Evolutionary conservation across 2,113 vertebrate species (phyloP).

Genomic region (Gymnogyps californianus): DNA sequence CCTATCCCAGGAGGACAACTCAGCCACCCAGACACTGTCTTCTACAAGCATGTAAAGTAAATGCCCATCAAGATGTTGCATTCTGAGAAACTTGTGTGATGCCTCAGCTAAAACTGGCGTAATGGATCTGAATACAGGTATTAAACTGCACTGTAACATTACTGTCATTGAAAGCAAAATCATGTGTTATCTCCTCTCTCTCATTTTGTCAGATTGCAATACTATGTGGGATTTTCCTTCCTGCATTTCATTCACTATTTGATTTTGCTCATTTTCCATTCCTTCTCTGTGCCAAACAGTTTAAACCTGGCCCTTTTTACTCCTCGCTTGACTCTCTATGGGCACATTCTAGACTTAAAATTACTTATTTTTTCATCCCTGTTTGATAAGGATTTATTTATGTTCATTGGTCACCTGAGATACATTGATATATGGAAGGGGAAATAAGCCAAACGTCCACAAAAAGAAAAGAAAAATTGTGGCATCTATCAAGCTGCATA

Average conservation of each 20-base stretch:
- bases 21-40: neutral
- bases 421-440: neutral
- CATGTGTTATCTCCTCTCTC: neutral
- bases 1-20: neutral
- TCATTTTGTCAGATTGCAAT: neutral
- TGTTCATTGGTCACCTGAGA: neutral
- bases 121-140: neutral
- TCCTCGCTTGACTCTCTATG: neutral
- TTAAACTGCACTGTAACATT: neutral
- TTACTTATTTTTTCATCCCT: neutral
- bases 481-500: neutral
- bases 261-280: neutral
- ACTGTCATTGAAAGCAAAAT: neutral
- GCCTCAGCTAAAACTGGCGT: neutral
- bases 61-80: rapidly evolving
- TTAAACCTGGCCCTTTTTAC: neutral
- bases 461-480: neutral
- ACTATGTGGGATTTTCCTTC: neutral
- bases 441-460: neutral
- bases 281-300: neutral
- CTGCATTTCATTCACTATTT: neutral
- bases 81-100: neutral
- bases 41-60: neutral
- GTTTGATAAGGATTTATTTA: neutral
- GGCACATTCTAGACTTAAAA: neutral